phyloP scores from a whole-genome alignment of 2,113 vertebrate species.

The Pangasianodon hypophthalmus region DNA sequence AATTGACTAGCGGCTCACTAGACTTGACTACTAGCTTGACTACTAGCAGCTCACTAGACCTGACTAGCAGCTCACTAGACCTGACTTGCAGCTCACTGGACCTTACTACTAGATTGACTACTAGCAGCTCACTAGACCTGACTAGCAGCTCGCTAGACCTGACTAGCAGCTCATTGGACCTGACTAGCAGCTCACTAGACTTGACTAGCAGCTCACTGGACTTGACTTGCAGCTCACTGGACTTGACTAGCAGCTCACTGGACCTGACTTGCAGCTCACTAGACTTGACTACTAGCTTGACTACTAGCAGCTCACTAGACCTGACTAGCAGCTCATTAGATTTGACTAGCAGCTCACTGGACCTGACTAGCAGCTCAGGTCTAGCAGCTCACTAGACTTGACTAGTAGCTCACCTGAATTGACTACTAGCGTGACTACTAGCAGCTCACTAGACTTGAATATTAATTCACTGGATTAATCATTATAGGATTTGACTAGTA shows the following conservation, averaged over 20 bases:
- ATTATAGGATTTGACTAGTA: not conserved
- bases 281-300: not conserved
- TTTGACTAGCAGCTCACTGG: not conserved
- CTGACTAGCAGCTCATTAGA: not conserved
- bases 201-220: not conserved
- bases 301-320: not conserved
- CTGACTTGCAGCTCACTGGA: not conserved
- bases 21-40: too few relatives aligned
- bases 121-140: not conserved
- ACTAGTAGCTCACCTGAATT: not conserved
- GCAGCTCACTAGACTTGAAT: not conserved
- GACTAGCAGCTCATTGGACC: not conserved
- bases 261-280: too few relatives aligned
- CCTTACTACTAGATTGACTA: too few relatives aligned
- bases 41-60: too few relatives aligned
- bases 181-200: not conserved
- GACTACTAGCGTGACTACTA: not conserved
- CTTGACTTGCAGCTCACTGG: too few relatives aligned
- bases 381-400: not conserved
- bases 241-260: too few relatives aligned
- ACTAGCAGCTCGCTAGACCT: not conserved
- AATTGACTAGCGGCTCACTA: too few relatives aligned
- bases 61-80: not conserved
- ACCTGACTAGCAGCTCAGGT: too few relatives aligned
- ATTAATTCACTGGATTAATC: not conserved